Evolutionary conservation across 2,888 invertebrate genomes (phyloP).

Genomic region (Pyrochroa serraticornis): DNA sequence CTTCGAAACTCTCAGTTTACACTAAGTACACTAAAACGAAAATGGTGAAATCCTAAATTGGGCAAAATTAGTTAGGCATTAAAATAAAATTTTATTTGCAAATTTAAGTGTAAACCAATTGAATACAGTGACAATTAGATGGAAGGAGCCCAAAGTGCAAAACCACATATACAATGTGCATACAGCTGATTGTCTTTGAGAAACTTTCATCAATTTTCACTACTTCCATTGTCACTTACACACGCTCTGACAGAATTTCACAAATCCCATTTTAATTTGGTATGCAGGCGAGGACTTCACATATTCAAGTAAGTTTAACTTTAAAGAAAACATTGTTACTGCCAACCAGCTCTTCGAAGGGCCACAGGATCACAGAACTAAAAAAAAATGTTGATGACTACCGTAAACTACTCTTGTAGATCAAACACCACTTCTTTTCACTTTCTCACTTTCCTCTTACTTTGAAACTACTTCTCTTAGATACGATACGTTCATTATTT

Average conservation of each 20-base stretch:
- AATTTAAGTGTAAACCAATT: no score
- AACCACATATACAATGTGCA: no score
- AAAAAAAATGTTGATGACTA: slow-evolving; percentile 5
- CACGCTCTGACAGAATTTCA: slow-evolving; percentile 32
- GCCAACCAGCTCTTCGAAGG: slow-evolving; percentile 29
- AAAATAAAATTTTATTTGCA: no score
- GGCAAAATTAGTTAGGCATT: no score
- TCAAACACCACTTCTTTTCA: slow-evolving; percentile 30
- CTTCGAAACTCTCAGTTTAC: no score
- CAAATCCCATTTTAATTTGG: slow-evolving; percentile 46
- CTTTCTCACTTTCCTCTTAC: slow-evolving; percentile 28
- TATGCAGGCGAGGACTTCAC: slow-evolving; percentile 55
- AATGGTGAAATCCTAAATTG: no score
- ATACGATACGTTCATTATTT: slow-evolving; percentile 23
- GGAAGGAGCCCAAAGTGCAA: no score
- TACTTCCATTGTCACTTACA: slow-evolving; percentile 14
- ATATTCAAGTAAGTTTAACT: slow-evolving; percentile 53
- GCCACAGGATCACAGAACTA: slow-evolving; percentile 34
- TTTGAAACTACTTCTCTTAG: no score
- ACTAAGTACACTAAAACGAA: no score
- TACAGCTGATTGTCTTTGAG: no score
- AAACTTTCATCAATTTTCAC: slow-evolving; percentile 3
- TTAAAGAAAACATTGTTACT: slow-evolving; percentile 10
- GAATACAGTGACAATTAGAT: no score
- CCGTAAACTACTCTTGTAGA: not conserved